A percentile compares a stretch with the other conserved stretches of the same genome.
Evolutionary conservation across 2,797 vertebrate species (phyloP).

Genomic region (Gobio occitaniae): DNA sequence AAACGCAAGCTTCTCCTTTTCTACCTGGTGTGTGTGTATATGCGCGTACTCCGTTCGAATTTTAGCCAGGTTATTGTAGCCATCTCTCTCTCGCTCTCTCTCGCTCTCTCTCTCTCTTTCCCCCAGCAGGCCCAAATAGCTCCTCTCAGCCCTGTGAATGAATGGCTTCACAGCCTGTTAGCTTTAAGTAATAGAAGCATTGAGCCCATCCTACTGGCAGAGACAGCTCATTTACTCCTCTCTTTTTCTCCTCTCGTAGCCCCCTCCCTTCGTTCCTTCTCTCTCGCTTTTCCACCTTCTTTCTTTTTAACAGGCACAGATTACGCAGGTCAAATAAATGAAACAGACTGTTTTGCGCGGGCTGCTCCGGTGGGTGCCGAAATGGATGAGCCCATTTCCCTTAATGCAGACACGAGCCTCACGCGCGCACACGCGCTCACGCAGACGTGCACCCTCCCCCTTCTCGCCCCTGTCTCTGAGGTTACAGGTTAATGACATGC

Average conservation of each 20-base stretch:
- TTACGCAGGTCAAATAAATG: constrained; percentile 99
- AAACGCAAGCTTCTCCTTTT: constrained; percentile 77
- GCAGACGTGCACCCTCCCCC: constrained; percentile 73
- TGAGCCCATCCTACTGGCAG: constrained; percentile 98
- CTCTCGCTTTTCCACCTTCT: constrained; percentile 64
- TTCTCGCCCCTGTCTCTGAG: constrained; percentile 83
- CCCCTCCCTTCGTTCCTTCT: constrained; percentile 42
- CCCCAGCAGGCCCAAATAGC: constrained; percentile 84
- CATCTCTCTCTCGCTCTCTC: constrained; percentile 4
- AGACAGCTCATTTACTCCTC: constrained; percentile 98
- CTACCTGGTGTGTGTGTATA: constrained; percentile 79
- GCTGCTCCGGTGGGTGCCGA: constrained; percentile 94
- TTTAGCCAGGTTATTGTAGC: constrained; percentile 72
- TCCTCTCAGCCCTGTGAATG: constrained; percentile 90
- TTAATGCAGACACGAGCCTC: constrained; percentile 97
- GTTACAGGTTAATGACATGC: constrained; percentile 99
- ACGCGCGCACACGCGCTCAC: constrained; percentile 65
- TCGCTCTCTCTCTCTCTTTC: background rate
- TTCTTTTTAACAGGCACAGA: constrained; percentile 85
- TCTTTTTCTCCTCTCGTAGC: constrained; percentile 68
- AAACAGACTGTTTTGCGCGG: constrained; percentile 98
- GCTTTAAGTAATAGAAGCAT: constrained; percentile 99
- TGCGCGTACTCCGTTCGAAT: constrained; percentile 62
- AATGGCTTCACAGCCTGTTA: constrained; percentile 99
- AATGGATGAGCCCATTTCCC: constrained; percentile 98